Percentiles rank a stretch among this genome's conserved stretches.
phyloP scores from a whole-genome alignment of 1,140 invertebrate genomes.

The Rhopalosiphum maidis region DNA sequence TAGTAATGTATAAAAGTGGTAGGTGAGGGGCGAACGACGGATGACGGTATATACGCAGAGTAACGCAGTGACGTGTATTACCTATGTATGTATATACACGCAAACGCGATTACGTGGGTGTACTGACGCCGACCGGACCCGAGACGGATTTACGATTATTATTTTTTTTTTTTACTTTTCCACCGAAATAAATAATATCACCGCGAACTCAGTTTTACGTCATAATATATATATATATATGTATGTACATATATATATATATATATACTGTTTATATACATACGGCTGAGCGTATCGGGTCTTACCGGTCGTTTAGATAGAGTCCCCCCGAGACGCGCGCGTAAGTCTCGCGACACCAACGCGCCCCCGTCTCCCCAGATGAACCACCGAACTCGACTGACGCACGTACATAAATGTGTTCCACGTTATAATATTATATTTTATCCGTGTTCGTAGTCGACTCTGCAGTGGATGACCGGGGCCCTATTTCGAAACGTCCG shows the following conservation, averaged over 20 bases:
- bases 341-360: neutral
- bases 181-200: neutral
- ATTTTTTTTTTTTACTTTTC: neutral
- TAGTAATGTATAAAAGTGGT: neutral
- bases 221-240: neutral
- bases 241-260: too few species aligned
- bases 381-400: neutral
- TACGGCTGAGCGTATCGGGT: neutral
- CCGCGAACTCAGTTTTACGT: neutral
- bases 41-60: neutral
- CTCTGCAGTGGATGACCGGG: too few species aligned
- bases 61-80: neutral
- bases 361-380: too few species aligned
- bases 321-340: neutral
- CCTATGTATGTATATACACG: neutral
- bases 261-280: neutral
- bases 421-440: too few species aligned
- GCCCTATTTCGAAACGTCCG: neutral
- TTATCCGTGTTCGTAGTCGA: neutral
- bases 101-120: constrained; percentile 5
- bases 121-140: neutral
- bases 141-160: neutral
- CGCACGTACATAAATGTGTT: neutral
- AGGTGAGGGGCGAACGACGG: too few species aligned
- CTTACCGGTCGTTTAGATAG: neutral